Base-by-base conservation (phyloP, 35 echinoderm and acorn worm genomes). In the Strongylocentrotus purpuratus region DNA sequence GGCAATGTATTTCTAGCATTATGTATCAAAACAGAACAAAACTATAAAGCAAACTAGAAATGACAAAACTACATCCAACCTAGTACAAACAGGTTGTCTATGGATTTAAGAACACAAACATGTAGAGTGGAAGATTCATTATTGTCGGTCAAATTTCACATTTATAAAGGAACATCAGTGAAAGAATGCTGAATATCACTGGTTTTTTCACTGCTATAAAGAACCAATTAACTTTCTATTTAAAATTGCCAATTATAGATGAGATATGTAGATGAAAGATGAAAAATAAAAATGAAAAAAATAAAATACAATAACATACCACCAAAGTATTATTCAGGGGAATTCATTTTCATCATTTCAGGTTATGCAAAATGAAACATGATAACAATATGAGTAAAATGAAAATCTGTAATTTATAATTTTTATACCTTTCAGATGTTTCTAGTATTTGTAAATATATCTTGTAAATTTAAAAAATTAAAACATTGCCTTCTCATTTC, bases 41-140 rank as follows among this genome's bases (percentile, higher is more conserved):
- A 4, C 22, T 78, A 78, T 78, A 28, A 78, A 78, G 22, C 65
- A 78, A 78, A 78, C 22, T 78, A 78, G 65, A 78, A 78, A 22
- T 78, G 65, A 78, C 65, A 78, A 78, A 78, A 78, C 65, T 78
- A 78, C 65, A 78, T 78, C 22, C 65, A n/a, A n/a, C 65, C 65
- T 28, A 78, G 65, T n/a, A 78, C 65, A 78, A 78, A 55, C 7
- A 78, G 65, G 65, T 78, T 78, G 28, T 31, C 65, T 3, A 78
- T 78, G 65, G 65, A 78, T 78, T 78, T 7, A 78, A 78, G 20
- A 78, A 78, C 65, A 78, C 28, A 78, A 22, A 28, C 20, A n/a
- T 55, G 50, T 10, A 78, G 20, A 78, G 65, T 78, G 65, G 65
- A 78, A 78, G 65, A 78, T n/a, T 28, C 20, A 4, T 78, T 78